These are phyloP conservation scores for Puntigrus tetrazona DNA, from an alignment of 2,113 vertebrate genomes.

Conservation along the genomic window DNA sequence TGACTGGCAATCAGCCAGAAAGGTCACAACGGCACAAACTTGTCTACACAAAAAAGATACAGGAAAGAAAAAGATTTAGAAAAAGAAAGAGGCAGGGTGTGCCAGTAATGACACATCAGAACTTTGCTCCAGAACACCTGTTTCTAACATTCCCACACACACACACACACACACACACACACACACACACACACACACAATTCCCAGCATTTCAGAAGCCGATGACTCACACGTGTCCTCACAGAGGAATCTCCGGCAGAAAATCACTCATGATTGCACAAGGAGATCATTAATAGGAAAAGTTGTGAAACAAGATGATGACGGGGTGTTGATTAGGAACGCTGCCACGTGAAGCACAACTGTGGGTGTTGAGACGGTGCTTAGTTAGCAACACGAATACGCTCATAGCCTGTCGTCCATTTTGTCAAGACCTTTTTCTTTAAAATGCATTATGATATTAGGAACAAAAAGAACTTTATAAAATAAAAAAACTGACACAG, in stretches of 20 bases:
- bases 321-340: constrained; percentile 1
- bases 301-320: constrained; percentile 17
- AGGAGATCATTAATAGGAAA: not conserved
- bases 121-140: constrained; percentile 41
- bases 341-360: not conserved
- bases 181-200: not conserved
- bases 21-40: constrained; percentile 15
- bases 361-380: not conserved
- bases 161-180: not conserved
- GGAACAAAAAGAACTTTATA: too few relatives aligned
- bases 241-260: not conserved
- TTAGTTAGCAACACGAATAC: not conserved
- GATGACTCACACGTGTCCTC: constrained; percentile 39
- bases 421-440: not conserved
- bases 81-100: not conserved
- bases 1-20: constrained; percentile 16
- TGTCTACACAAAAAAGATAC: not conserved
- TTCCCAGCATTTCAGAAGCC: constrained; percentile 9
- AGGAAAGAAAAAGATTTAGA: not conserved
- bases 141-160: not conserved
- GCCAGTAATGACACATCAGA: constrained; percentile 43
- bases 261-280: constrained; percentile 32
- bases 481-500: too few relatives aligned
- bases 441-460: not conserved
- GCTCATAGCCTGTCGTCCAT: not conserved